A percentile compares a stretch with the other conserved stretches of the same genome.
Evolutionary conservation across 92 coral and sea anemone species (phyloP).

Genomic region (Chrysogorgia sp.): DNA sequence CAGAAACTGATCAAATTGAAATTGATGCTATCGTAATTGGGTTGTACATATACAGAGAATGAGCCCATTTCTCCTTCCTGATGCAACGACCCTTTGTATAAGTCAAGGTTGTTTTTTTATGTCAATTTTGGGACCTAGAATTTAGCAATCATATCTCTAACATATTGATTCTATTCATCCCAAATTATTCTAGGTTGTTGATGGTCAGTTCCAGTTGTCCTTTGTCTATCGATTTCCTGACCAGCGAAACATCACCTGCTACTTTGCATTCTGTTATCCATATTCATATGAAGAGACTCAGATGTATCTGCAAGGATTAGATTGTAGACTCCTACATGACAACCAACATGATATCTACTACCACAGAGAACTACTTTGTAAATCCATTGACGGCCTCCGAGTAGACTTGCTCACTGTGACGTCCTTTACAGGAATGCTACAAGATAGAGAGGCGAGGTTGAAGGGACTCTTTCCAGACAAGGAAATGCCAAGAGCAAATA

Average conservation of each 20-base stretch:
- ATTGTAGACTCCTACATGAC: conserved; percentile 29
- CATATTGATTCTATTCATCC: not conserved
- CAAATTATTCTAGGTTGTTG: conserved; percentile 71
- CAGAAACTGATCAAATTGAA: no score
- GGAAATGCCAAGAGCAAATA: conserved; percentile 68
- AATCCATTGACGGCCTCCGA: conserved; percentile 80
- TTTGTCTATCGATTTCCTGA: conserved; percentile 93
- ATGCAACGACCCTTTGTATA: no score
- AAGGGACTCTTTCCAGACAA: conserved; percentile 79
- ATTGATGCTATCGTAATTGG: no score
- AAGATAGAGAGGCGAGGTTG: conserved; percentile 68
- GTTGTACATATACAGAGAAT: no score
- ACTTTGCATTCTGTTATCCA: conserved; percentile 97
- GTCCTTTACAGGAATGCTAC: conserved; percentile 80
- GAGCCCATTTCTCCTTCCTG: no score
- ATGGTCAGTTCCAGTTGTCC: conserved; percentile 91
- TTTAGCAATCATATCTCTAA: not conserved
- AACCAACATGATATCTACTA: conserved; percentile 56
- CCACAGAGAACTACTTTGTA: conserved; percentile 81
- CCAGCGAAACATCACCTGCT: conserved; percentile 71
- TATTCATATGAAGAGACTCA: conserved; percentile 89
- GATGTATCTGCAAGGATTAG: conserved; percentile 68
- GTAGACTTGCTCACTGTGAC: conserved; percentile 86
- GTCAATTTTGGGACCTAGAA: not conserved
- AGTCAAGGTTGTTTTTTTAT: no score